Percentiles rank a stretch among this genome's conserved stretches.
These are phyloP conservation scores for Diloba caeruleocephala DNA, from an alignment of 2,888 invertebrate species.

Conservation along the genomic window DNA sequence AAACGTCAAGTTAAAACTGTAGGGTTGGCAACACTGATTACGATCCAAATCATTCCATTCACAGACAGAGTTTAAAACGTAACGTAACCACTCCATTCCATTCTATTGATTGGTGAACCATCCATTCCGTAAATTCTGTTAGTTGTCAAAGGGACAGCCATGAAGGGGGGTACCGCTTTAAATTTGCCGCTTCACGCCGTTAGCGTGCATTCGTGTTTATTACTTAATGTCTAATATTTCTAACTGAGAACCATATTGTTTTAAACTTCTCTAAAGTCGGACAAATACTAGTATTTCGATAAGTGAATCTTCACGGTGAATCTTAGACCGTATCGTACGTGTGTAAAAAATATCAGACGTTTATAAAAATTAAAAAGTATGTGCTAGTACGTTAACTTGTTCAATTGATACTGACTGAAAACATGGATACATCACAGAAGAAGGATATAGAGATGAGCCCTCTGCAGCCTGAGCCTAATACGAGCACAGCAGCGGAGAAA, in stretches of 20 bases:
- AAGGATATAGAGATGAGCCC: slow-evolving; percentile 84
- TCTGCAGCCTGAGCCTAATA: slow-evolving; percentile 67
- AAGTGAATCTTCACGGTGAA: slow-evolving; percentile 2
- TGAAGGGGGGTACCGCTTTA: slow-evolving; percentile 29
- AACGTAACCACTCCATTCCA: no score
- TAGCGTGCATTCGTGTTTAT: slow-evolving; percentile 27
- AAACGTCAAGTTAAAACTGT: no score
- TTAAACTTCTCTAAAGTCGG: neutral
- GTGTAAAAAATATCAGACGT: slow-evolving; percentile 5
- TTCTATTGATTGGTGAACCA: no score
- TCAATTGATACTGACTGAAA: slow-evolving; percentile 26
- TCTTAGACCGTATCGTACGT: neutral
- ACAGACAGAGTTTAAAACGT: no score
- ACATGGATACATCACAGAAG: slow-evolving; percentile 76
- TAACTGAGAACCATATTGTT: slow-evolving; percentile 37
- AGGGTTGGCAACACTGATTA: no score
- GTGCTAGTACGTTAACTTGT: slow-evolving; percentile 28
- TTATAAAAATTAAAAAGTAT: slow-evolving; percentile 26
- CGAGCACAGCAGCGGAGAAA: slow-evolving; percentile 61
- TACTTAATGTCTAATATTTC: slow-evolving; percentile 18
- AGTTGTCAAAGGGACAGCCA: slow-evolving; percentile 41
- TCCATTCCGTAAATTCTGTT: slow-evolving; percentile 4
- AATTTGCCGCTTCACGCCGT: slow-evolving; percentile 8
- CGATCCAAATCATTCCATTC: no score
- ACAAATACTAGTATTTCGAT: neutral